Percentiles rank a stretch among this genome's conserved stretches.
Conservation (phyloP, 2,113 vertebrate species). For the Cochlearius cochlearius region DNA sequence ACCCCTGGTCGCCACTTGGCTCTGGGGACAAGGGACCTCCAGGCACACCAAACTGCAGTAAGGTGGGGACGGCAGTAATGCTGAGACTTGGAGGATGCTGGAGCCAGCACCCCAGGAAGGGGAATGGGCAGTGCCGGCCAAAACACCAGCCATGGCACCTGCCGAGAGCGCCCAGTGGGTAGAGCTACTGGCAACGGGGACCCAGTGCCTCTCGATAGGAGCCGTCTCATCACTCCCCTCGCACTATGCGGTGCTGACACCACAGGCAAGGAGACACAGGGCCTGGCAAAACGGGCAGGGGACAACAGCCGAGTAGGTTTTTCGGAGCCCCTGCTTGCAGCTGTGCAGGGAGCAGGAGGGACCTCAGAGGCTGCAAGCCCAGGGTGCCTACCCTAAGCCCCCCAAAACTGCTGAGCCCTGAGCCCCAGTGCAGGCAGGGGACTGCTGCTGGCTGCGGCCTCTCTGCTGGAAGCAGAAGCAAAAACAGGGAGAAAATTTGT, state of each 20-base stretch:
- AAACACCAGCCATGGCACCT: not conserved
- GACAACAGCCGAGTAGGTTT: not conserved
- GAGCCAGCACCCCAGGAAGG: not conserved
- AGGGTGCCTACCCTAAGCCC: not conserved
- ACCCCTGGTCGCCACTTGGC: not conserved
- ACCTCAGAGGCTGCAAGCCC: fast-evolving
- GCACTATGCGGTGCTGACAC: not conserved
- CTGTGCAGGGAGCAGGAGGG: not conserved
- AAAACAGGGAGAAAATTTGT: not conserved
- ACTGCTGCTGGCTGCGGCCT: not conserved
- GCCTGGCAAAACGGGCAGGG: not conserved
- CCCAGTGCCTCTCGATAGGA: not conserved
- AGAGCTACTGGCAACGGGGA: not conserved
- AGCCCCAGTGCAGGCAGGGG: not conserved
- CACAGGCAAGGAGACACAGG: not conserved
- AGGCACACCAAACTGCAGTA: not conserved
- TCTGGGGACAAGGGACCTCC: not conserved
- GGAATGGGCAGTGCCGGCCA: not conserved
- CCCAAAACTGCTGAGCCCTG: not conserved
- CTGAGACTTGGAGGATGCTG: not conserved
- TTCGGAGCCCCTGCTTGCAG: not conserved
- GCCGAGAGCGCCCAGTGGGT: not conserved
- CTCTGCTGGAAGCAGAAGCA: constrained; percentile 35
- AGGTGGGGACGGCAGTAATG: not conserved
- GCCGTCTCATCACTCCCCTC: not conserved